Percentiles rank a stretch among this genome's conserved stretches.
phyloP scores from a whole-genome alignment of 2,888 invertebrate species.

The Hermodice carunculata region DNA sequence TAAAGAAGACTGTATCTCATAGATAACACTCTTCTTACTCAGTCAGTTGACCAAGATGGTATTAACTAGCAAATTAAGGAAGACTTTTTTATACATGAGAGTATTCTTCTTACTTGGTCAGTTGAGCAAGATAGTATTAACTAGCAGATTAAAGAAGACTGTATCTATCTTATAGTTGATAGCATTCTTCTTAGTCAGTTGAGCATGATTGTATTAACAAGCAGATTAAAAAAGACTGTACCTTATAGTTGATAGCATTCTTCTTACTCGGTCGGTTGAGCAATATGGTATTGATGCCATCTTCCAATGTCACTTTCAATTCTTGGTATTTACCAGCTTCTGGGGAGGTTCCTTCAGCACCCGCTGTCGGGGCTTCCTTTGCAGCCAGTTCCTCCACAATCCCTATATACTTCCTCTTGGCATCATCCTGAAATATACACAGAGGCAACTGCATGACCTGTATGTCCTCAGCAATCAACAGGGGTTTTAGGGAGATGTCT shows the following conservation, averaged over 20 bases:
- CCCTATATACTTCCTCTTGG: constrained; percentile 71
- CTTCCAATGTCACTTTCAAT: constrained; percentile 47
- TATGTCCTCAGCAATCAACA: too few species aligned
- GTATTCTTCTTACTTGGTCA: too few species aligned
- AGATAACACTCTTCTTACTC: too few species aligned
- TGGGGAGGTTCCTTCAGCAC: background rate
- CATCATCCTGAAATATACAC: constrained; percentile 71
- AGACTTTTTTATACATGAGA: too few species aligned
- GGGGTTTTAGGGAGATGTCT: too few species aligned
- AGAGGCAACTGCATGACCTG: background rate
- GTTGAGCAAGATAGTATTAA: too few species aligned
- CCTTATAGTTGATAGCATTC: constrained; percentile 80
- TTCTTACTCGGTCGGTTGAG: constrained; percentile 84
- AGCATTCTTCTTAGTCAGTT: too few species aligned
- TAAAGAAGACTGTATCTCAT: too few species aligned
- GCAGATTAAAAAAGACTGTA: constrained; percentile 39
- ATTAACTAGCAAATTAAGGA: too few species aligned
- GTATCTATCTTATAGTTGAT: too few species aligned
- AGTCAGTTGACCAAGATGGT: too few species aligned
- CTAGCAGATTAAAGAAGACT: too few species aligned
- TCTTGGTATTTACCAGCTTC: constrained; percentile 27
- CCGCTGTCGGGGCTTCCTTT: constrained; percentile 25
- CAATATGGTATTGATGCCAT: constrained; percentile 56
- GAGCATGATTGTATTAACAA: constrained; percentile 9
- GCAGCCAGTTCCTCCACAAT: constrained; percentile 68